Evolutionary conservation across 2,113 vertebrate genomes (phyloP).

Genomic region (Plestiodon gilberti): DNA sequence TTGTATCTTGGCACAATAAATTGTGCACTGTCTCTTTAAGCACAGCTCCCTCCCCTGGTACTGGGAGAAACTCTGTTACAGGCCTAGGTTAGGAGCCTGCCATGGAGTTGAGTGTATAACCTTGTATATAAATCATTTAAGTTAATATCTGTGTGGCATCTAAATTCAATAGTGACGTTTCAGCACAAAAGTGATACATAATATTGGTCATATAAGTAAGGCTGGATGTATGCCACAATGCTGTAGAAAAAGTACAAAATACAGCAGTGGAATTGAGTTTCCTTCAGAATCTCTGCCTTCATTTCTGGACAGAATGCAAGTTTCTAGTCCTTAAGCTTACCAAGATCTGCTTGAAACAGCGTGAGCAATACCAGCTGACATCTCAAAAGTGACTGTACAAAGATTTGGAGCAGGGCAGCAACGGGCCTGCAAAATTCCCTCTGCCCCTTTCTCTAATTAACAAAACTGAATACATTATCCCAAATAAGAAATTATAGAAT

Average conservation of each 20-base stretch:
- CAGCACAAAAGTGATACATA: not conserved
- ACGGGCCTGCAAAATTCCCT: not conserved
- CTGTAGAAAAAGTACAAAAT: not conserved
- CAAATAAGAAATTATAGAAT: not conserved
- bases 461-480: not conserved
- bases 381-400: not conserved
- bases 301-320: not conserved
- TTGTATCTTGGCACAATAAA: too few species aligned
- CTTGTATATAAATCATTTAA: too few species aligned
- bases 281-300: not conserved
- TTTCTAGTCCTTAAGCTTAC: not conserved
- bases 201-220: not conserved
- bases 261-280: too few species aligned
- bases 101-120: too few species aligned
- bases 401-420: not conserved
- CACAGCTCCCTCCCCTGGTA: too few species aligned
- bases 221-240: not conserved
- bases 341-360: not conserved
- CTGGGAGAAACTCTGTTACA: too few species aligned
- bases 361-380: not conserved
- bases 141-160: too few species aligned
- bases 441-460: not conserved
- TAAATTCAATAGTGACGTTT: too few species aligned
- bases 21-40: too few species aligned
- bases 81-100: too few species aligned